Percentiles rank a stretch among this genome's conserved stretches.
Conservation (phyloP, 1,140 invertebrate species). For the Bombus picipes region DNA sequence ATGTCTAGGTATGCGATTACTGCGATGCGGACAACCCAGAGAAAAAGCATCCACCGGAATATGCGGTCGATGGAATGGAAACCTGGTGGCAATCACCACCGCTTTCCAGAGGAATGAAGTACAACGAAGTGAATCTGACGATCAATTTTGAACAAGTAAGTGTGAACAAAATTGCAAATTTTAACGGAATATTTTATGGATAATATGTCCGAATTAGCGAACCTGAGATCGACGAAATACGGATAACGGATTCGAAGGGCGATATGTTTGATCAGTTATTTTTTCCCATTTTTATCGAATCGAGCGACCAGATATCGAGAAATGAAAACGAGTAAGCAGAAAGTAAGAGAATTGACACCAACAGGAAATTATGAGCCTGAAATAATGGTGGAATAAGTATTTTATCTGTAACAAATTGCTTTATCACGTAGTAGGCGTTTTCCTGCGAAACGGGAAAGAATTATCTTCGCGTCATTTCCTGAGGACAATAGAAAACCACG, state of each 20-base stretch:
- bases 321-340: constrained; percentile 9
- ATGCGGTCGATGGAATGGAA: constrained; percentile 97
- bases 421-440: constrained; percentile 71
- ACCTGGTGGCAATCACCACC: constrained; percentile 99
- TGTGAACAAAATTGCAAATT: neutral
- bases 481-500: constrained; percentile 49
- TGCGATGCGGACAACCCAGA: constrained; percentile 91
- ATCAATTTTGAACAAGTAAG: constrained; percentile 97
- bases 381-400: constrained; percentile 23
- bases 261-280: neutral
- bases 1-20: constrained; percentile 92
- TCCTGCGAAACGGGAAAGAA: constrained; percentile 68
- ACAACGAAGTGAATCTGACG: constrained; percentile 98
- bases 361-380: constrained; percentile 55
- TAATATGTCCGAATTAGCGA: neutral
- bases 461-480: constrained; percentile 64
- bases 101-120: constrained; percentile 97
- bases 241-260: too few relatives aligned
- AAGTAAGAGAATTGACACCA: constrained; percentile 56
- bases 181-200: neutral
- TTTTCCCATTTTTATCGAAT: neutral
- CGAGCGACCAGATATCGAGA: neutral
- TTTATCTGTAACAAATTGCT: constrained; percentile 63
- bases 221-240: neutral
- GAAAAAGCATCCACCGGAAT: constrained; percentile 92